Base-by-base conservation (phyloP, 2,113 vertebrate genomes). In the Carlito syrichta region DNA sequence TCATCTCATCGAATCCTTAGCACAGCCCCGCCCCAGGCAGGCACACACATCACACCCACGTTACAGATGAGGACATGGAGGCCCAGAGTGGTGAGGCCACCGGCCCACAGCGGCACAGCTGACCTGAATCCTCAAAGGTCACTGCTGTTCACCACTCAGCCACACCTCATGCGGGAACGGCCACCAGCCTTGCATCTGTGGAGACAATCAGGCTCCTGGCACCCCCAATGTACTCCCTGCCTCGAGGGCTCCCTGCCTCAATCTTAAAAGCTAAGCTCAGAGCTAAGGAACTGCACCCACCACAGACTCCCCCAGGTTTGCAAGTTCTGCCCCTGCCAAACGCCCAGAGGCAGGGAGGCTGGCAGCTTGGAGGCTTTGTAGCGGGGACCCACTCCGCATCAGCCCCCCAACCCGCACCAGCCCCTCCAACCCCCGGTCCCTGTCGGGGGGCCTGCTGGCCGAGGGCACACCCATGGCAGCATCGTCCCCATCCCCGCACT, bases 401-500 rank as follows among this genome's bases (percentile, higher is more conserved):
- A 81, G 6, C n/a, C 48, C 32, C 12, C 69, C n/a, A n/a, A n/a
- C n/a, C 58, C 77, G 43, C 38, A 6, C 23, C 71, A 81, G 6
- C n/a, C 48, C 32, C 12, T n/a, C n/a, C n/a, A n/a, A n/a, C 69
- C 69, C 30, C 0, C 25, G 32, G 3, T 32, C 82, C 60, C 40
- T 2, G 32, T 4, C 2, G 8, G 30, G 60, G 32, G 48, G n/a
- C 27, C 30, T 16, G 79, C 68, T 22, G 69, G 86, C 2, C 56
- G 71, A 17, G 54, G 76, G 30, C 2, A 83, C 2, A 83, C 78
- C 63, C n/a, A n/a, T n/a, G 0, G 69, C 30, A 0, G 56, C 86
- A 50, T n/a, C 73, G 62, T 93, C 87, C 69, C 58, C 76, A 32
- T n/a, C 89, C 82, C 88, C 85, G 89, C 93, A 74, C 88, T 40